Evolutionary conservation across 64 coral and sea anemone genomes (phyloP), one percentile per base, ranked within the genome.

Genomic region (Pocillopora damicornis): DNA sequence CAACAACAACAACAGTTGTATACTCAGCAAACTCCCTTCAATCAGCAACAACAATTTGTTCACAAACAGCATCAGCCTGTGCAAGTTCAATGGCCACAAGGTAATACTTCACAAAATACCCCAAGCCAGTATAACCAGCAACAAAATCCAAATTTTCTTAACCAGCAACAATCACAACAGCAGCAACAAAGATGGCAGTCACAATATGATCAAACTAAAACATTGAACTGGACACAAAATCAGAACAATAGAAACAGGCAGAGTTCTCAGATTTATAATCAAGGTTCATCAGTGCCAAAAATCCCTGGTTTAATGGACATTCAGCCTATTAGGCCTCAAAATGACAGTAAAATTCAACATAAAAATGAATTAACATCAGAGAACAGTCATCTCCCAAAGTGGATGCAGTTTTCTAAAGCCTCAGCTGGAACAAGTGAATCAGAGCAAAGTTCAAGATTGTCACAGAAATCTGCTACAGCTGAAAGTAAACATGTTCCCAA

Each of bases 351-450:
- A 63, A 37, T 10, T 56, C 38, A 79, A 8, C 77, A 79, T 15
- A 15, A 60, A 56, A 17, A 63, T 18, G 36, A 57, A 14, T 10
- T 67, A 5, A 13, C 65, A 38, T 13, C 37, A 18, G 37, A 87
- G 22, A 12, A 57, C 11, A 57, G 30, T 77, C 86, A 77, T 60
- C 72, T 65, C 63, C 75, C 73, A 16, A 88, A 88, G n/a, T 78
- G 81, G 75, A 88, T 86, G 89, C 62, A 88, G 63, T 69, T 79
- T 76, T 30, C 61, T 59, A 67, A 79, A 77, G 63, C 22, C 16
- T 14, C 66, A 35, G 20, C 15, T 15, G 8, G 14, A 37, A 16
- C 77, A 84, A 80, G 20, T 56, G 18, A 71, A 34, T 79, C 69
- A 72, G 45, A 61, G n/a, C 22, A 37, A 26, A 67, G 30, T 26